Conservation (phyloP, 2,888 invertebrate species). For the Corythucha ciliata region DNA sequence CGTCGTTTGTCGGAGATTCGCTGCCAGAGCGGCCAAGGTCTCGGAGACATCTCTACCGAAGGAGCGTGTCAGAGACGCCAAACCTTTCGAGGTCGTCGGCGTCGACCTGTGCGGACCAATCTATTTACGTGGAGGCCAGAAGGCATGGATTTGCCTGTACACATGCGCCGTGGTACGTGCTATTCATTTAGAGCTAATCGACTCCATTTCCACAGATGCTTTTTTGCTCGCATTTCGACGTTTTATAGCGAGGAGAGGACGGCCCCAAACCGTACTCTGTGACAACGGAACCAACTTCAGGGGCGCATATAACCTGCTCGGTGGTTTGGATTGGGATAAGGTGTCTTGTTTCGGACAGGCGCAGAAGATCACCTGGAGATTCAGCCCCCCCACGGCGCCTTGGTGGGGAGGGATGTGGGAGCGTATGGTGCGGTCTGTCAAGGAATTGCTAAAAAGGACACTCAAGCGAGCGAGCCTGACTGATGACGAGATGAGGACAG, state of each 20-base stretch:
- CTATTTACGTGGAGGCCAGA: conserved; percentile 27
- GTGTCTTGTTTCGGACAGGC: conserved; percentile 29
- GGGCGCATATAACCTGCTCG: conserved; percentile 41
- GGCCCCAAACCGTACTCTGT: conserved; percentile 37
- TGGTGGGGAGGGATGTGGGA: conserved; percentile 39
- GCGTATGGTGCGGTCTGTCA: conserved; percentile 19
- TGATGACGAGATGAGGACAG: no score
- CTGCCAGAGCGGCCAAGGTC: conserved; percentile 28
- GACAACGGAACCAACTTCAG: conserved; percentile 42
- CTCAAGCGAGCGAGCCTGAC: no score
- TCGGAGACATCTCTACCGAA: conserved; percentile 36
- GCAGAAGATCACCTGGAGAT: conserved; percentile 36
- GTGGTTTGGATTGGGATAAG: conserved; percentile 45
- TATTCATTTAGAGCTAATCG: conserved; percentile 40
- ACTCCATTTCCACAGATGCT: conserved; percentile 35
- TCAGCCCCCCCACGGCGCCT: conserved; percentile 36
- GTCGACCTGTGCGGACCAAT: conserved; percentile 41
- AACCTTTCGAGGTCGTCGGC: conserved; percentile 37
- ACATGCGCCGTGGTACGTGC: conserved; percentile 41
- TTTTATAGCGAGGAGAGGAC: conserved; percentile 39
- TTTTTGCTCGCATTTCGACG: conserved; percentile 38
- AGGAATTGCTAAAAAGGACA: conserved; percentile 20
- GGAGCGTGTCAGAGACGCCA: conserved; percentile 36
- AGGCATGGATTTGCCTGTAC: conserved; percentile 39
- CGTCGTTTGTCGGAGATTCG: conserved; percentile 28